Evolutionary conservation across 1,140 invertebrate genomes (phyloP), one percentile per base, ranked within the genome.

Genomic region (Dendrolimus punctatus): DNA sequence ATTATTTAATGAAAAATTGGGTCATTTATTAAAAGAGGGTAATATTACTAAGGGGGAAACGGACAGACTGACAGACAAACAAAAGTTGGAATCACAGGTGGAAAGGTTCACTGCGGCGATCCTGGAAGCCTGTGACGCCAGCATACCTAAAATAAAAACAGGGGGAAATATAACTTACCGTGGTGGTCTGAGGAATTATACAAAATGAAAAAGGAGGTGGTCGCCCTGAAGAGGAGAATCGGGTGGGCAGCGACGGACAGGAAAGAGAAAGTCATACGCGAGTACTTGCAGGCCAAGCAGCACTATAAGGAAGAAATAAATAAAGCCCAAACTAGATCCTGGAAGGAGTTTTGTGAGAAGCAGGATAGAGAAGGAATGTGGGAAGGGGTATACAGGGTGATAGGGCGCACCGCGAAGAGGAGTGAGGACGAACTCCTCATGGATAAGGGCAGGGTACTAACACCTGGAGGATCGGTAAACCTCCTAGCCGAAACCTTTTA

Each of bases 181-280:
- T 64, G 62, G 62, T 64, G 62, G 61, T 38, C 46, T 5, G 40
- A 59, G 7, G 51, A 60, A 6, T 53, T 60, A 6, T 39, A 10
- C 4, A 8, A 5, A 0, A 5, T 51, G 43, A 64, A 60, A 8
- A 51, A 46, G 10, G 54, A 47, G 8, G 49, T 23, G 8, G 46
- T 36, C 45, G 50, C 23, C 5, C 39, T 6, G 37, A 44, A 47
- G 10, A 10, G 46, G 8, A 5, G 46, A 4, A 47, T 44, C 42
- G 8, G 42, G 5, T 44, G 42, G 8, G 61, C 61, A 23, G 57
- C 53, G 1, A 50, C 50, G 0, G 9, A 39, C 10, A 50, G 57
- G 0, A 53, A 51, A 46, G 7, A 8, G 8, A 44, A 6, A 2
- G 57, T 59, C 1, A 40, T 63, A 4, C 40, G n/a, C 7, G 47